Evolutionary conservation across 1,140 invertebrate genomes (phyloP), one percentile per base, ranked within the genome.

Genomic region (Saccostrea echinata): DNA sequence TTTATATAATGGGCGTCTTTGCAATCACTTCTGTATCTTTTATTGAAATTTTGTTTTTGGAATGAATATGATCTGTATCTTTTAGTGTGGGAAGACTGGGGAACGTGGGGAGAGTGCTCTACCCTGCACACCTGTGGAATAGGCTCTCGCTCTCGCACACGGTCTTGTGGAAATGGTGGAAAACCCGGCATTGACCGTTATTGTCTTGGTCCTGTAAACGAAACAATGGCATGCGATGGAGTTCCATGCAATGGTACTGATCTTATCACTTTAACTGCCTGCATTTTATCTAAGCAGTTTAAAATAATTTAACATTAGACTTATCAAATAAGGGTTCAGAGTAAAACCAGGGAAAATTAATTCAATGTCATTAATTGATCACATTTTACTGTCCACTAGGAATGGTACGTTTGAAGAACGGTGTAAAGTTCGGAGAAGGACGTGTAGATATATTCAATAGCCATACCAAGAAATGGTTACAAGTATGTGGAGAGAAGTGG

Each of bases 371-470:
- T 43, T 43, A 6, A 43, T 61, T 61, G 55, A 61, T 6, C n/a
- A 61, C 4, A 61, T 18, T 61, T n/a, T 61, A 6, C 16, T 61
- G 18, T 61, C 18, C 21, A 13, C 71, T 9, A 94, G 94, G 92
- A 11, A 91, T 91, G 35, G 86, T 94, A 64, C 86, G 91, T 16
- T 88, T 94, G 0, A 52, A 35, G 11, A 91, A 91, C 53, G 92
- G 91, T 0, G 30, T 30, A 0, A 82, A 82, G 12, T 90, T 91
- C 61, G 93, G 94, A 18, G 93, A 94, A 84, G 94, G 94, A 12
- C 86, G 89, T 16, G 83, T 94, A n/a, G 91, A 93, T 76, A 86
- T 94, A 12, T 92, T 91, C 71, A 89, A 94, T 80, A 91, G 92
- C 61, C 27, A 90, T 9, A 86, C 55, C 16, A 88, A 88, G 33